Evolutionary conservation across 2,888 invertebrate genomes (phyloP), one percentile per base, ranked within the genome.

Genomic region (Diaperis boleti): DNA sequence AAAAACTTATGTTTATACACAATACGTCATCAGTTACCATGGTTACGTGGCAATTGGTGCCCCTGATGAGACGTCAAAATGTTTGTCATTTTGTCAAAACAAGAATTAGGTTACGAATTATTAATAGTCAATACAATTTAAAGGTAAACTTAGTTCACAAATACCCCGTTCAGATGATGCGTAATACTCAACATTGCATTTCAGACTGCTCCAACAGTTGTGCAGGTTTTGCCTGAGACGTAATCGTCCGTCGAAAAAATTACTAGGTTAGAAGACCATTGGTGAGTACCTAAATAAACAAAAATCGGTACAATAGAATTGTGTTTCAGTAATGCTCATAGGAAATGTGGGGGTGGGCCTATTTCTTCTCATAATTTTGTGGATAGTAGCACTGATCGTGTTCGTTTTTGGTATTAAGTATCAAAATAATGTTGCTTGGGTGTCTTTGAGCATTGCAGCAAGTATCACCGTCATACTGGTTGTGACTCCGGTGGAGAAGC

Each of bases 401-500:
- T 89, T 89, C 72, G 85, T 89, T 74, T 80, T 89, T 50, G 87
- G 89, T 1, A 81, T 89, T 39, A 86, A 87, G 72, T 87, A 88
- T 33, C 87, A 88, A 67, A 89, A 86, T 78, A 86, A 83, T 74
- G 79, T 90, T 64, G 90, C 89, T 54, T 86, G 87, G 78, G 79
- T 88, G 67, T 84, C 86, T 41, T 74, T 91, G 57, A 76, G 82
- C 41, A 72, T 85, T 67, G 85, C 88, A 18, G 77, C 84, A 33
- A 41, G 85, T 66, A 72, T 89, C 61, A 89, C 90, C 20, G 74
- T 88, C 37, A 75, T 88, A 68, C 79, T 90, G 64, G 74, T 89
- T 62, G 78, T 83, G 59, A 83, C 91, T 79, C 90, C 91, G 72
- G 73, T 74, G n/a, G 79, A 79, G 64, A 75, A 72, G 41, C 69